phyloP scores from a whole-genome alignment of 1,140 invertebrate species.

The Drosophila dunni region DNA sequence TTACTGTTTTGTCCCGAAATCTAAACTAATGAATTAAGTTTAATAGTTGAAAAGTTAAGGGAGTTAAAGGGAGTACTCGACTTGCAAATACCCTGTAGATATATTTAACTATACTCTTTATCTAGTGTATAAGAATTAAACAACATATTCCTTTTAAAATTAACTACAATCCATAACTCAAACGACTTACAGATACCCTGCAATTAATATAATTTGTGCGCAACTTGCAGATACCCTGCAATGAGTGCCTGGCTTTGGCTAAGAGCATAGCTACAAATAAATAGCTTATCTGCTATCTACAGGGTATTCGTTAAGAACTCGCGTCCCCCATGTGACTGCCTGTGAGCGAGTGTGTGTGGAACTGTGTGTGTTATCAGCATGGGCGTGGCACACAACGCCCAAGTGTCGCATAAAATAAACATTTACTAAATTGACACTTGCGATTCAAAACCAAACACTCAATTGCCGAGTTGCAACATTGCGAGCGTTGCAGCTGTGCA shows the following conservation, averaged over 20 bases:
- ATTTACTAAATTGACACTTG: conserved; percentile 81
- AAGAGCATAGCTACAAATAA: background rate
- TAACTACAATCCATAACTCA: too few species aligned
- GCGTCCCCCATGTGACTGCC: conserved; percentile 14
- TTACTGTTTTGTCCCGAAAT: background rate
- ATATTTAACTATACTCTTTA: background rate
- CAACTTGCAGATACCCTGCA: background rate
- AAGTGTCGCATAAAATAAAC: conserved; percentile 76
- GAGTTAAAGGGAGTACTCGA: background rate
- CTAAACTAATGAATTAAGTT: background rate
- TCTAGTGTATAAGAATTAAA: too few species aligned
- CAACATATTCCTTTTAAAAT: too few species aligned
- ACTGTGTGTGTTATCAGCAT: conserved; percentile 15
- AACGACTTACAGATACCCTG: too few species aligned
- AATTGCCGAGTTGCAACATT: conserved; percentile 49
- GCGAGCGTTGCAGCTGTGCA: conserved; percentile 34
- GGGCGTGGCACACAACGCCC: conserved; percentile 55
- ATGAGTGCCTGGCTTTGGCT: background rate
- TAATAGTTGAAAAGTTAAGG: too few species aligned
- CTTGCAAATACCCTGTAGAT: background rate
- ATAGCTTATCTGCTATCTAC: background rate
- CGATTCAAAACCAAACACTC: conserved; percentile 79
- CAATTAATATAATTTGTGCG: too few species aligned
- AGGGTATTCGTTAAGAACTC: conserved; percentile 17
- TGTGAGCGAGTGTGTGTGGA: background rate